Conservation (phyloP, 2,888 invertebrate species). For the Herminia tarsipennalis region DNA sequence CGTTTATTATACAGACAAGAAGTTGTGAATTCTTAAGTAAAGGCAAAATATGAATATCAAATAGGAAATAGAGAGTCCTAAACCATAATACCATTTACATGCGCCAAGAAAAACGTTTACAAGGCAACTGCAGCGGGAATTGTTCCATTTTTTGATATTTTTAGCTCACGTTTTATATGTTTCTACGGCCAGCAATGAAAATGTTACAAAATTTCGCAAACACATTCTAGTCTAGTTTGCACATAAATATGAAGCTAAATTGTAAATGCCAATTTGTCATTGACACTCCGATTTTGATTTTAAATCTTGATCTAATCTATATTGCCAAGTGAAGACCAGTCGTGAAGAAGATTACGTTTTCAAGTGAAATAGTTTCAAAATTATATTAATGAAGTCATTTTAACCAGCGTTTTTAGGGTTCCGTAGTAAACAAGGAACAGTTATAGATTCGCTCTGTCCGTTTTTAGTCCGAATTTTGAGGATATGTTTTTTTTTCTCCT, state of each 20-base stretch:
- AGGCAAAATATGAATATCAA: constrained; percentile 41
- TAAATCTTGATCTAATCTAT: too few species aligned
- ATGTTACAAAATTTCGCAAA: constrained; percentile 7
- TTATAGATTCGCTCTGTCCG: too few species aligned
- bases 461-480: too few species aligned
- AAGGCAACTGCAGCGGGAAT: constrained; percentile 9
- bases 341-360: too few species aligned
- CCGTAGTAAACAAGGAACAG: too few species aligned
- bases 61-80: constrained; percentile 32
- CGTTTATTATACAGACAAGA: constrained; percentile 55
- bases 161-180: constrained; percentile 8
- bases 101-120: constrained; percentile 19
- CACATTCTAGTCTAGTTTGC: constrained; percentile 7
- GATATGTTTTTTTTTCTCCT: too few species aligned
- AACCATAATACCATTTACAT: constrained; percentile 24
- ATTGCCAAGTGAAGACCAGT: too few species aligned
- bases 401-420: too few species aligned
- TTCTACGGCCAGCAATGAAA: too few species aligned
- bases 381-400: too few species aligned
- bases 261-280: constrained; percentile 9
- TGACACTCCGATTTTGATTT: constrained; percentile 10
- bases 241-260: constrained; percentile 14
- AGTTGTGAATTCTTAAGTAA: constrained; percentile 46
- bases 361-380: too few species aligned
- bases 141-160: constrained; percentile 4